Evolutionary conservation across 2,888 invertebrate species (phyloP), one percentile per base, ranked within the genome.

Genomic region (Actias luna): DNA sequence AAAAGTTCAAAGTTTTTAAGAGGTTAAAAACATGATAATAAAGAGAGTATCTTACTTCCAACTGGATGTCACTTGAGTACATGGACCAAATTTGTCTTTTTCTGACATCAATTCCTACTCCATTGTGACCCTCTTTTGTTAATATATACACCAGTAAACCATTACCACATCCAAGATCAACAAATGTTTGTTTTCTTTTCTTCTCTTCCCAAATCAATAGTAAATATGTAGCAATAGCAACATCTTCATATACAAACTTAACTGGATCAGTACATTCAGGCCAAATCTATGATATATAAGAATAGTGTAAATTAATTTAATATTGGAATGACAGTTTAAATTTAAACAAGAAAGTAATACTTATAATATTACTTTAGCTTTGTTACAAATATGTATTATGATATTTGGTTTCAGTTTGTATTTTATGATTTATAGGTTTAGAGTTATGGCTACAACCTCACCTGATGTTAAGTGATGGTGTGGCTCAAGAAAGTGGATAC

Each of bases 121-220:
- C 98, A 10, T 85, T 80, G 86, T 95, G 95, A n/a, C 98, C 98
- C 91, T 99, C 98, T 72, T 94, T 94, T 58, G 94, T 94, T 16
- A 99, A 92, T 70, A 99, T 95, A 83, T 97, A 95, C 1, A 98
- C 98, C 10, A 99, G 89, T 31, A 99, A 93, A 16, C 99, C 99
- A 93, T 99, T 99, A 0, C 99, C 99, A 93, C 99, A 99, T 0
- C 99, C 99, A 62, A 99, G 93, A 87, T 99, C 99, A 0, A 98
- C 95, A 93, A 99, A 99, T 3, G 93, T 93, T 75, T 94, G 95
- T 69, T 88, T 86, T 33, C 78, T 74, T 63, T 93, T 84, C 69
- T 94, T 94, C 58, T 90, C 82, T 70, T 95, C 93, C 98, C 98
- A 99, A 0, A 98, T 78, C 1, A 96, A 87, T 61, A 98, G 89